A percentile compares a stretch with the other conserved stretches of the same genome.
Conservation (phyloP, 2,888 invertebrate genomes). For the Portevinia maculata region DNA sequence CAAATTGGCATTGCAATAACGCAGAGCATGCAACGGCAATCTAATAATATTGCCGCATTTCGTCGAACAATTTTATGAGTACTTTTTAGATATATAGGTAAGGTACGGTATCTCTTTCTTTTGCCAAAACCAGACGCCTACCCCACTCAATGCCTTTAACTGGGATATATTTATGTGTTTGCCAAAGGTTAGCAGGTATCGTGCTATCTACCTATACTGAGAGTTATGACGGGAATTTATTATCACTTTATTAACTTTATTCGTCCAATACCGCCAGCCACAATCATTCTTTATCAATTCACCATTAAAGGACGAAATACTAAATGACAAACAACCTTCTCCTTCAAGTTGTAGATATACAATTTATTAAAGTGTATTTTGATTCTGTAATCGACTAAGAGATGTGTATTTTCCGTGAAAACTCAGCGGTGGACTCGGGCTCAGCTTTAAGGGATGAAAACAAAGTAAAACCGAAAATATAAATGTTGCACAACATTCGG, state of each 20-base stretch:
- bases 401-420: background rate
- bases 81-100: background rate
- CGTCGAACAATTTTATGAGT: constrained; percentile 36
- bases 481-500: constrained; percentile 47
- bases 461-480: background rate
- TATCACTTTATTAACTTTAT: constrained; percentile 60
- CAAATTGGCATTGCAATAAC: constrained; percentile 31
- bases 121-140: background rate
- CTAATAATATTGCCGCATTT: constrained; percentile 50
- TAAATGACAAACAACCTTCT: constrained; percentile 27
- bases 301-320: background rate
- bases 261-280: constrained; percentile 14
- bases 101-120: too few species aligned
- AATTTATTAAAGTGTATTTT: constrained; percentile 53
- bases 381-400: constrained; percentile 38
- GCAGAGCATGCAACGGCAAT: constrained; percentile 12
- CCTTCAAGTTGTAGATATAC: constrained; percentile 44
- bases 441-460: background rate
- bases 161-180: constrained; percentile 11
- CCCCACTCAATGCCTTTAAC: constrained; percentile 10
- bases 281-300: constrained; percentile 20
- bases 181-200: constrained; percentile 27
- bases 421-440: too few species aligned
- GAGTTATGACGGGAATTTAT: constrained; percentile 50
- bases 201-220: too few species aligned